These are phyloP conservation scores for Paedocypris micromegethes DNA, from an alignment of 2,797 vertebrate species.

Conservation along the genomic window DNA sequence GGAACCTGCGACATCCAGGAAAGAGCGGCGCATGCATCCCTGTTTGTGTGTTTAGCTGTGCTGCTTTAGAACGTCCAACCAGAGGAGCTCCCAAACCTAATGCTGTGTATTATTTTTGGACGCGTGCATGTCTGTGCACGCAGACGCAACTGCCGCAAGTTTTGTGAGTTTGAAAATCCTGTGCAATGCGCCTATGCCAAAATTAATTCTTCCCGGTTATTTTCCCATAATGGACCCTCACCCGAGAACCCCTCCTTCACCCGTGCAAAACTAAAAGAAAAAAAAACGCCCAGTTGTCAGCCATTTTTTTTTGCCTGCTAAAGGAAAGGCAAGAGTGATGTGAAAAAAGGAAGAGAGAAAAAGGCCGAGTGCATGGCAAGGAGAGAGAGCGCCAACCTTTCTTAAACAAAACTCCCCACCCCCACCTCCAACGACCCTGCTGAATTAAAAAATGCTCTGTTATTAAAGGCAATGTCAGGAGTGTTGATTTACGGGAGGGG, in stretches of 20 bases:
- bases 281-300: constrained; percentile 29
- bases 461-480: constrained; percentile 75
- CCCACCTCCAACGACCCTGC: constrained; percentile 51
- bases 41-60: constrained; percentile 50
- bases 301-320: constrained; percentile 34
- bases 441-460: constrained; percentile 76
- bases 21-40: constrained; percentile 43
- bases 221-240: constrained; percentile 49
- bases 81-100: constrained; percentile 12
- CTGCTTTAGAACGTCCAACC: constrained; percentile 46
- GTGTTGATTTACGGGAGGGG: constrained; percentile 74
- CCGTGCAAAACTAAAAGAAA: constrained; percentile 31
- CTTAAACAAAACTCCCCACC: constrained; percentile 15
- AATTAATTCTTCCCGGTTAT: constrained; percentile 39
- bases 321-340: constrained; percentile 16
- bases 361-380: constrained; percentile 11
- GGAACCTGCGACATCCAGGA: constrained; percentile 48
- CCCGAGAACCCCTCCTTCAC: constrained; percentile 15
- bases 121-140: constrained; percentile 29
- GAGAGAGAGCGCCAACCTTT: constrained; percentile 8
- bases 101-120: constrained; percentile 35
- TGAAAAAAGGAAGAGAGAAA: constrained; percentile 22
- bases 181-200: constrained; percentile 18
- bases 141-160: constrained; percentile 27
- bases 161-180: constrained; percentile 7